Evolutionary conservation across 2,113 vertebrate genomes (phyloP).

Genomic region (Sarotherodon lohbergeri): DNA sequence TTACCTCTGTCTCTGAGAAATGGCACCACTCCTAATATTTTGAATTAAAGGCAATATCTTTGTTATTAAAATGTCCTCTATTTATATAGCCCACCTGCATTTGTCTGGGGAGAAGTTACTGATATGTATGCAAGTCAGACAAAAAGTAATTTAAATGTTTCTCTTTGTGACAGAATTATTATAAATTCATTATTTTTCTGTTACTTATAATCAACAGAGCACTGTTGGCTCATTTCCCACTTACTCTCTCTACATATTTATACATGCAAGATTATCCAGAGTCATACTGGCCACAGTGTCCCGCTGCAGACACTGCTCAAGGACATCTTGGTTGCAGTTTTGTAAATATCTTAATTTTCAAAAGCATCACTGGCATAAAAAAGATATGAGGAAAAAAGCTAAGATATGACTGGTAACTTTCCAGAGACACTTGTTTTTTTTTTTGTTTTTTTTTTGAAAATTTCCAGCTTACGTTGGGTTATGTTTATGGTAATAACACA

Average conservation of each 20-base stretch:
- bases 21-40: not conserved
- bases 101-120: not conserved
- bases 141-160: not conserved
- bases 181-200: not conserved
- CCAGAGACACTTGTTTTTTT: not conserved
- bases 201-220: not conserved
- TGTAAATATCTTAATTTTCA: not conserved
- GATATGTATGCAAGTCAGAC: not conserved
- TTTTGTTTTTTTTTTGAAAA: not conserved
- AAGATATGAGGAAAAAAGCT: not conserved
- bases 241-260: not conserved
- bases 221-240: not conserved
- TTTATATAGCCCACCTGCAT: not conserved
- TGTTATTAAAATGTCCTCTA: slow-evolving; percentile 10
- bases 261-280: not conserved
- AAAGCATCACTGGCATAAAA: not conserved
- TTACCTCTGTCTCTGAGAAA: slow-evolving; percentile 19
- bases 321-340: not conserved
- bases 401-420: not conserved
- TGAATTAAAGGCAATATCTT: slow-evolving; percentile 25
- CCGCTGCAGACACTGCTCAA: accelerated
- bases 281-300: not conserved
- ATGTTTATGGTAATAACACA: not conserved
- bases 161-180: not conserved
- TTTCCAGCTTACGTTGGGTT: accelerated